Conservation (phyloP, 2,797 vertebrate species). For the Pangasius djambal region DNA sequence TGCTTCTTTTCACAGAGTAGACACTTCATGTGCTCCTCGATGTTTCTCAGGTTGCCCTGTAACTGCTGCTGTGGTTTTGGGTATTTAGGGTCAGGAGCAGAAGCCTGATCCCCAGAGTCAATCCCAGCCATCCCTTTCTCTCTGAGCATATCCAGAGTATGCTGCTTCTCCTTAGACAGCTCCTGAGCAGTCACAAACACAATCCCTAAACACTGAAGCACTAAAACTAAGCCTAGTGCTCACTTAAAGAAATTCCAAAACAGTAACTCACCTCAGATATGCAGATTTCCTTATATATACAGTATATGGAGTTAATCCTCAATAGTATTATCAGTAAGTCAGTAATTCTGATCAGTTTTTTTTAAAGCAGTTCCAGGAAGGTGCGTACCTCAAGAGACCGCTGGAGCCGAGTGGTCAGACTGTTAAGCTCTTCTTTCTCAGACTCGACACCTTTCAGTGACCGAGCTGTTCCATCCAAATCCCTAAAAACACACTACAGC, state of each 20-base stretch:
- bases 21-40: conserved; percentile 91
- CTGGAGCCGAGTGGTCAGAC: conserved; percentile 84
- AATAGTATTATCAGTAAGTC: background rate
- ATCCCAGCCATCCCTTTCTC: conserved; percentile 1
- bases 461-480: conserved; percentile 87
- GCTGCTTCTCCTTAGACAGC: conserved; percentile 89
- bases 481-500: conserved; percentile 71
- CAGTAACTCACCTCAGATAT: background rate
- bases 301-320: no score
- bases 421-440: conserved; percentile 88
- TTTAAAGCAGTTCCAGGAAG: background rate
- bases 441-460: conserved; percentile 89
- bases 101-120: background rate
- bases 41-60: conserved; percentile 83
- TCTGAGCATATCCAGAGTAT: conserved; percentile 83
- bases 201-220: background rate
- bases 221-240: background rate
- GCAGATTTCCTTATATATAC: no score
- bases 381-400: conserved; percentile 85
- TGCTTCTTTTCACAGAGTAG: conserved; percentile 88
- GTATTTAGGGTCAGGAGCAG: conserved; percentile 35
- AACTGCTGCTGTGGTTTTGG: conserved; percentile 72
- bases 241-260: background rate
- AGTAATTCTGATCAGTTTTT: background rate
- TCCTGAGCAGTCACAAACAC: conserved; percentile 73